These are phyloP conservation scores for Epinephelus awoara DNA, from an alignment of 2,797 vertebrate genomes.

Conservation along the genomic window DNA sequence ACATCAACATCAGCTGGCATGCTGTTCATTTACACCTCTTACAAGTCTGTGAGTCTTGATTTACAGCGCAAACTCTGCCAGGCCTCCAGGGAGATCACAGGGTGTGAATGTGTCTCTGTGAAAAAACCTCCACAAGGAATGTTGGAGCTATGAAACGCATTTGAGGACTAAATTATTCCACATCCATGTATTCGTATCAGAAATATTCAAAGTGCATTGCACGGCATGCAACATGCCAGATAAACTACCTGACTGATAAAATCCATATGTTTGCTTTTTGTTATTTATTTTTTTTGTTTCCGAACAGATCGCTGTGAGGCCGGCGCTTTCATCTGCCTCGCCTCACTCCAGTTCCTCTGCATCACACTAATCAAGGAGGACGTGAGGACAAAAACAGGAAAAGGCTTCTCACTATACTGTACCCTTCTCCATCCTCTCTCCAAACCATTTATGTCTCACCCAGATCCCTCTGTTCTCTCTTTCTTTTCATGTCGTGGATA, in stretches of 20 bases:
- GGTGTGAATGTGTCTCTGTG: slow-evolving; percentile 67
- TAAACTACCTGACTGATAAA: slow-evolving; percentile 37
- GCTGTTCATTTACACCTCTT: slow-evolving; percentile 86
- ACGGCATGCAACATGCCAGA: slow-evolving; percentile 19
- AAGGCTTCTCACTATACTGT: slow-evolving; percentile 55
- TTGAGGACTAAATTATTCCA: slow-evolving; percentile 51
- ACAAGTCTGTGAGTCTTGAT: slow-evolving; percentile 75
- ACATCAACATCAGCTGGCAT: slow-evolving; percentile 76
- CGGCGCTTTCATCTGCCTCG: slow-evolving; percentile 70
- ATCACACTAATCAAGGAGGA: slow-evolving; percentile 75
- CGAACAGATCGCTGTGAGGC: slow-evolving; percentile 40
- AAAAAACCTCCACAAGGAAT: slow-evolving; percentile 40
- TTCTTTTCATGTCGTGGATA: slow-evolving; percentile 58
- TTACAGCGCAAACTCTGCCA: slow-evolving; percentile 71
- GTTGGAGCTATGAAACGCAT: slow-evolving; percentile 55
- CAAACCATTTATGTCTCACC: slow-evolving; percentile 46
- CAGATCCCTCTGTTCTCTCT: slow-evolving; percentile 48
- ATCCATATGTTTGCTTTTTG: slow-evolving; percentile 53
- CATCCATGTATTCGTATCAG: slow-evolving; percentile 15
- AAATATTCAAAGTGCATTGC: slow-evolving; percentile 18
- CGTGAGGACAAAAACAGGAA: slow-evolving; percentile 82
- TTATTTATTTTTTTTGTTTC: slow-evolving; percentile 10
- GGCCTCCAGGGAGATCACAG: slow-evolving; percentile 66
- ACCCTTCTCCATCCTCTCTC: slow-evolving; percentile 52
- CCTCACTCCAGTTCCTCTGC: slow-evolving; percentile 58